Evolutionary conservation across 2,888 invertebrate genomes (phyloP).

Genomic region (Aphelenchoides bicaudatus): DNA sequence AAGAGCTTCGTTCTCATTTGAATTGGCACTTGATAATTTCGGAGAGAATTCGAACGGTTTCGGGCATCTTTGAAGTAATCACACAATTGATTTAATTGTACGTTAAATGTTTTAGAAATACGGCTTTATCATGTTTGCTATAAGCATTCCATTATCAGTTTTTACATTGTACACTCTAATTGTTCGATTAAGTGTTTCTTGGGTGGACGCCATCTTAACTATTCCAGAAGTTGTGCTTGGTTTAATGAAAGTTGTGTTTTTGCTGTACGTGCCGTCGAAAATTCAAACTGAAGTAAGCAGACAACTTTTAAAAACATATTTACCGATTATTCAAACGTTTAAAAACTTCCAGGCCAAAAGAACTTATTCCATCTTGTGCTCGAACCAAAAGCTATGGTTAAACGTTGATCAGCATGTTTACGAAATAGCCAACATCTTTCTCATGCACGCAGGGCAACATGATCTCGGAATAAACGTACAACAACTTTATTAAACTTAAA

Average conservation of each 20-base stretch:
- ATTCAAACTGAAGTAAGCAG: slow-evolving; percentile 4
- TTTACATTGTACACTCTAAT: slow-evolving; percentile 8
- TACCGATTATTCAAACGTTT: no score
- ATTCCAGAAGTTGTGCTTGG: slow-evolving; percentile 8
- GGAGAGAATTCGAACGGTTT: neutral
- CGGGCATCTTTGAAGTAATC: no score
- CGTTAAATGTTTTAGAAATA: neutral
- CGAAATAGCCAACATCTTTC: slow-evolving; percentile 1
- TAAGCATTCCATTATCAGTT: neutral
- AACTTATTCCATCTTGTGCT: neutral
- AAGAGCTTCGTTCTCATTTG: no score
- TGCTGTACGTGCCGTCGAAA: slow-evolving; percentile 6
- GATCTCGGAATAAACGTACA: slow-evolving; percentile 1
- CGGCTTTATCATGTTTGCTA: neutral
- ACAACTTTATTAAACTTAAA: no score
- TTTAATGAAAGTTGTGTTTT: slow-evolving; percentile 1
- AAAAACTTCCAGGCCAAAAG: neutral
- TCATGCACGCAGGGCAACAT: neutral
- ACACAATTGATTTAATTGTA: no score
- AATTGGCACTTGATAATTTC: slow-evolving; percentile 1
- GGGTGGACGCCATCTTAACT: neutral
- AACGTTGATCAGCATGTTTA: neutral
- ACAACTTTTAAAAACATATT: no score
- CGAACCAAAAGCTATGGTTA: neutral
- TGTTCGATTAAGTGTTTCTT: neutral